These are phyloP conservation scores for Alethe castanea DNA, from an alignment of 2,113 vertebrate species.

Conservation along the genomic window DNA sequence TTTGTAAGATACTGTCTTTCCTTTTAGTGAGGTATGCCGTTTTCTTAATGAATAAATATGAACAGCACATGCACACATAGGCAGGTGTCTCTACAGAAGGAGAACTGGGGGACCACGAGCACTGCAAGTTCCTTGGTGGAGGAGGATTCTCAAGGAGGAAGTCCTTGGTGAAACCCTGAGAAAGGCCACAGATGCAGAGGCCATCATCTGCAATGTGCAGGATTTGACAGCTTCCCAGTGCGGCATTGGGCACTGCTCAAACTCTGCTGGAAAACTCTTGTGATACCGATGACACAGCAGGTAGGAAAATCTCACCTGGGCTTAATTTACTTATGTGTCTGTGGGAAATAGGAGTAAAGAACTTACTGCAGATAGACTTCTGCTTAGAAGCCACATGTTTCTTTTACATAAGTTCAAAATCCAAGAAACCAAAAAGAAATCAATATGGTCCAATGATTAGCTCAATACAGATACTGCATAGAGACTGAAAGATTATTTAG, in stretches of 20 bases:
- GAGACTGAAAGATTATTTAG: background rate
- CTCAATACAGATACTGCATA: background rate
- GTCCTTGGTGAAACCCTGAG: background rate
- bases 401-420: background rate
- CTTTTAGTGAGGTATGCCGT: background rate
- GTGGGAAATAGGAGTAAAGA: background rate
- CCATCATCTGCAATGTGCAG: background rate
- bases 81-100: background rate
- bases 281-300: rapidly evolving
- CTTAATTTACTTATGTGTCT: background rate
- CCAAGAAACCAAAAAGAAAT: conserved; percentile 1
- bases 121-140: background rate
- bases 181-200: background rate
- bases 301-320: background rate
- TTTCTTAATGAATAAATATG: background rate
- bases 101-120: background rate
- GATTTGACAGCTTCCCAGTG: background rate
- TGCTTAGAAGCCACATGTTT: background rate
- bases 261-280: background rate
- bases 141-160: background rate
- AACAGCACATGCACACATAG: background rate
- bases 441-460: background rate
- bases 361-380: background rate
- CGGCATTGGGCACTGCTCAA: background rate
- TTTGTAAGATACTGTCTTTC: background rate